Percentiles rank a stretch among this genome's conserved stretches.
Evolutionary conservation across 2,888 invertebrate genomes (phyloP).

Genomic region (Drosophila picticornis): DNA sequence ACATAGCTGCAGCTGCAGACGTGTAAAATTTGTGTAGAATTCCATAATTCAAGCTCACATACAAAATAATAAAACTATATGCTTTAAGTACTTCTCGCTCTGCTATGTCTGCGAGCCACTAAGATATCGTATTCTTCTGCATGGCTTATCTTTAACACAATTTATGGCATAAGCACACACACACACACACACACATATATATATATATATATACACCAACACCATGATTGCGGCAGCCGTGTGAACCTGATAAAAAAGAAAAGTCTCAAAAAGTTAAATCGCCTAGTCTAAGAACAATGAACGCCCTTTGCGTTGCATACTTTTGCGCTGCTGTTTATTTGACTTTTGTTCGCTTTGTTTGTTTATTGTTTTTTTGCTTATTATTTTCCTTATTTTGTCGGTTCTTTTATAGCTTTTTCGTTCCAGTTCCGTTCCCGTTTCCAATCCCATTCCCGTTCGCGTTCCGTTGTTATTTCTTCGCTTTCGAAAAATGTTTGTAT

Average conservation of each 20-base stretch:
- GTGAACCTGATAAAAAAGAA: slow-evolving; percentile 4
- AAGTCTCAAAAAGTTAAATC: slow-evolving; percentile 14
- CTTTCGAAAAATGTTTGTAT: slow-evolving; percentile 29
- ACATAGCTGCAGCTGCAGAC: not conserved
- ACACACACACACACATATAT: not conserved
- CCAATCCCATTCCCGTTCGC: not conserved
- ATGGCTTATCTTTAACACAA: not conserved
- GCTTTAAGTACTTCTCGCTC: not conserved
- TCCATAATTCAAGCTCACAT: too few relatives aligned
- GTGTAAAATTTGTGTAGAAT: not conserved
- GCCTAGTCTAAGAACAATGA: slow-evolving; percentile 29
- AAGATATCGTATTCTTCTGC: not conserved
- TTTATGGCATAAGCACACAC: not conserved
- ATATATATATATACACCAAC: not conserved
- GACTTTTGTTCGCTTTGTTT: slow-evolving; percentile 22
- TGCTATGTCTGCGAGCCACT: not conserved
- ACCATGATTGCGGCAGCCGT: not conserved
- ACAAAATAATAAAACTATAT: not conserved
- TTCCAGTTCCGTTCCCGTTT: slow-evolving; percentile 7
- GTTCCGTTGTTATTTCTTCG: slow-evolving; percentile 8
- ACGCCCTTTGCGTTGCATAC: slow-evolving; percentile 35
- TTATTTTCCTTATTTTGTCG: not conserved
- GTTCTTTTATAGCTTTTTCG: not conserved
- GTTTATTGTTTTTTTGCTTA: too few relatives aligned
- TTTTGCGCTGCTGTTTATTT: slow-evolving; percentile 40